These are phyloP conservation scores for Muntiacus reevesi DNA, from an alignment of 2,113 vertebrate genomes.

Conservation along the genomic window DNA sequence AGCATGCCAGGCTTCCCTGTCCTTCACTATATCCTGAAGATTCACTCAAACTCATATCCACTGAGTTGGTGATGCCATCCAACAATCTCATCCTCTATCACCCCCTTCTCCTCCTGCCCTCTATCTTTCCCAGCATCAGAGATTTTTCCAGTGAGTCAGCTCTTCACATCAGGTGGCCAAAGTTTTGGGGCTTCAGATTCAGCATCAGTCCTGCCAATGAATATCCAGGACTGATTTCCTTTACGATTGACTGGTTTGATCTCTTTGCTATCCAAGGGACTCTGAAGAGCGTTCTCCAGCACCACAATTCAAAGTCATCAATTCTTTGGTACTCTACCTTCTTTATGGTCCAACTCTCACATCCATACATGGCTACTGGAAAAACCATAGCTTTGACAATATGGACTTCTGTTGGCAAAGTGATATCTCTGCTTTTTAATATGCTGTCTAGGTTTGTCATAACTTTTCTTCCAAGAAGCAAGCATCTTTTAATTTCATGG, in stretches of 20 bases:
- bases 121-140: neutral
- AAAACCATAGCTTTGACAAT: neutral
- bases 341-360: neutral
- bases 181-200: neutral
- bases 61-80: neutral
- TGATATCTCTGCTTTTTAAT: neutral
- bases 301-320: neutral
- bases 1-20: neutral
- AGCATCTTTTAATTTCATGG: neutral
- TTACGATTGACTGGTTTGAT: neutral
- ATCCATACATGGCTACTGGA: neutral
- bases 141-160: neutral
- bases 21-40: neutral
- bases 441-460: neutral
- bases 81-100: neutral
- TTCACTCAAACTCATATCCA: neutral
- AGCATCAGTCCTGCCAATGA: neutral
- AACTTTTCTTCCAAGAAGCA: neutral
- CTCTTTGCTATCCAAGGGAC: neutral
- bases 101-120: neutral
- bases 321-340: neutral
- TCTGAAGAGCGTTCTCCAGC: neutral
- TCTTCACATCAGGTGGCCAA: neutral
- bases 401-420: neutral
- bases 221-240: neutral